A percentile compares a stretch with the other conserved stretches of the same genome.
Evolutionary conservation across 2,888 invertebrate genomes (phyloP).

Genomic region (Drosophila trichaetosa): DNA sequence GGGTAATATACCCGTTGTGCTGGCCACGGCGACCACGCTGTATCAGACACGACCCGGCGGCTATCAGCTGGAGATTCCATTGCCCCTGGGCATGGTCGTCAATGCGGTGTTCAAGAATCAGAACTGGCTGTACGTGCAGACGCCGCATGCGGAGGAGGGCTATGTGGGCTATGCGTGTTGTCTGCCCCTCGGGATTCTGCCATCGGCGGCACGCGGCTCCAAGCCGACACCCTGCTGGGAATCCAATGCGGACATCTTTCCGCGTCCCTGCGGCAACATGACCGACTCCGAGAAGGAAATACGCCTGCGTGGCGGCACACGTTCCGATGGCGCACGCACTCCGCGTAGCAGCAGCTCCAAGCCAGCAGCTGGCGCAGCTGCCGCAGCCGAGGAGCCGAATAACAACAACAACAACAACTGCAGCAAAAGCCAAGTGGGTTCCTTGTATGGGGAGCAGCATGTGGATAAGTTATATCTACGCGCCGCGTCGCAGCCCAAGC

Average conservation of each 20-base stretch:
- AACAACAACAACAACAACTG: slow-evolving; percentile 66
- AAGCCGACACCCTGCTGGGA: slow-evolving; percentile 92
- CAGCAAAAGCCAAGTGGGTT: slow-evolving; percentile 52
- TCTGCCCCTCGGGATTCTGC: slow-evolving; percentile 91
- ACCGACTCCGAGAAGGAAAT: slow-evolving; percentile 91
- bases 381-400: slow-evolving; percentile 39
- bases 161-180: slow-evolving; percentile 92
- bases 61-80: slow-evolving; percentile 88
- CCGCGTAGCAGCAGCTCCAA: slow-evolving; percentile 81
- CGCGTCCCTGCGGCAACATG: slow-evolving; percentile 92
- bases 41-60: slow-evolving; percentile 91
- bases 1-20: slow-evolving; percentile 93
- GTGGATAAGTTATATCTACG: slow-evolving; percentile 90
- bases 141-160: slow-evolving; percentile 93
- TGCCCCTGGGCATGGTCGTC: slow-evolving; percentile 93
- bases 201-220: slow-evolving; percentile 84
- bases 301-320: slow-evolving; percentile 87
- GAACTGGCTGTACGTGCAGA: slow-evolving; percentile 93
- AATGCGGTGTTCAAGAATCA: slow-evolving; percentile 94
- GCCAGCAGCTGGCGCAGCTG: slow-evolving; percentile 37
- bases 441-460: slow-evolving; percentile 88
- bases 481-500: slow-evolving; percentile 87
- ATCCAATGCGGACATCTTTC: slow-evolving; percentile 92
- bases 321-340: slow-evolving; percentile 89
- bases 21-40: slow-evolving; percentile 90